phyloP scores from a whole-genome alignment of 2,113 vertebrate species.

The Macrotus californicus region DNA sequence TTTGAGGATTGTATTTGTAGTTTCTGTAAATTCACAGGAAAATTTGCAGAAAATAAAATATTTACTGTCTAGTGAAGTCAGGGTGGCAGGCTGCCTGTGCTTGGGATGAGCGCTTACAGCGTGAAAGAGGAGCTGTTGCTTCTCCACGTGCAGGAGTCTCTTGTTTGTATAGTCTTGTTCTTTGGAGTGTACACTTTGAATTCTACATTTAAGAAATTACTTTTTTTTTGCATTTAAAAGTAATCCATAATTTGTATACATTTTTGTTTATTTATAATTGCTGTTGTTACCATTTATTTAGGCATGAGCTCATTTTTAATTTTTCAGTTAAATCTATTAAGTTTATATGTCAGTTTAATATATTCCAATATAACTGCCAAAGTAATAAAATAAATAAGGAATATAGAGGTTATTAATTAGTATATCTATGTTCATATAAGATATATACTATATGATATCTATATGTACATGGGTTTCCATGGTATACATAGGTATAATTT shows the following conservation, averaged over 20 bases:
- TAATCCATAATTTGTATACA: background rate
- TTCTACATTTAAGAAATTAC: constrained; percentile 1
- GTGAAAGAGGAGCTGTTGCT: background rate
- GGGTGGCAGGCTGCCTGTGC: background rate
- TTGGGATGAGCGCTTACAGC: background rate
- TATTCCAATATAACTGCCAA: background rate
- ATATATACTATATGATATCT: background rate
- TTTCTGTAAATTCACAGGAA: constrained; percentile 21
- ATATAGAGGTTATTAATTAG: background rate
- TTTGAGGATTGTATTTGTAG: background rate
- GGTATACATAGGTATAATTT: background rate
- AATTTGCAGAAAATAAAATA: background rate
- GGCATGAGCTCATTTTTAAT: background rate
- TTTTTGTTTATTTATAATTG: background rate
- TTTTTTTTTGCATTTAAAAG: constrained; percentile 23
- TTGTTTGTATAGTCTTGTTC: background rate
- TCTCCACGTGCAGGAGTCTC: background rate
- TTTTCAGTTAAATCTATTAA: background rate
- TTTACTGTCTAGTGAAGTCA: background rate
- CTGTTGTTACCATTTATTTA: background rate
- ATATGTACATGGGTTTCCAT: background rate
- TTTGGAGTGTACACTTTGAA: background rate
- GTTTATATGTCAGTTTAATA: background rate
- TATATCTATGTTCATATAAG: background rate
- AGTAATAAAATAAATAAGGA: background rate